These are phyloP conservation scores for Carabus problematicus DNA, from an alignment of 2,888 invertebrate species.

Conservation along the genomic window DNA sequence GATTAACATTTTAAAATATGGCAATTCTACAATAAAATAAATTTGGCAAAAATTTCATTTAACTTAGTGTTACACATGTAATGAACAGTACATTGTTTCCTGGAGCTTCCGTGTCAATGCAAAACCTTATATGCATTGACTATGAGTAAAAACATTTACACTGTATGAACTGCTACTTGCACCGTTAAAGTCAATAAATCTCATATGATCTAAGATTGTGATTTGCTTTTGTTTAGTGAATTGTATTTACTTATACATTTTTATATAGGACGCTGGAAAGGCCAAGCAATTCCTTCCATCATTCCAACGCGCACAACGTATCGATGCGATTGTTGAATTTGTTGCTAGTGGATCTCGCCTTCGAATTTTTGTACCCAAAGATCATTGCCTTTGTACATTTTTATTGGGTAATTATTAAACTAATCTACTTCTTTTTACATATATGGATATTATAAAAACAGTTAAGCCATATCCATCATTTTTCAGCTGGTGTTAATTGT, in stretches of 20 bases:
- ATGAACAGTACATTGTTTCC: too few species aligned
- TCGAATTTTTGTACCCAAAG: slow-evolving; percentile 92
- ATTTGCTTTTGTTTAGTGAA: too few species aligned
- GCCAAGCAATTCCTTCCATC: slow-evolving; percentile 93
- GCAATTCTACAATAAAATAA: too few species aligned
- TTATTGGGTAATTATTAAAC: slow-evolving; percentile 73
- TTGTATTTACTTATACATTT: not conserved
- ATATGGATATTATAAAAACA: not conserved
- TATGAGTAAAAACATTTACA: too few species aligned
- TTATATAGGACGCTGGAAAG: slow-evolving; percentile 73
- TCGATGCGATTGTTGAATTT: slow-evolving; percentile 95
- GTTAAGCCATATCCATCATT: not conserved
- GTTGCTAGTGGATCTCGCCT: slow-evolving; percentile 95
- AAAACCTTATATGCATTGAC: too few species aligned
- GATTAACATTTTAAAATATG: too few species aligned
- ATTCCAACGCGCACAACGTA: slow-evolving; percentile 87
- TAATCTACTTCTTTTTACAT: not conserved
- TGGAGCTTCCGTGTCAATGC: too few species aligned
- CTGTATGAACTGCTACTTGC: too few species aligned
- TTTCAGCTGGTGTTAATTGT: slow-evolving; percentile 76
- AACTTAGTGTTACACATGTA: too few species aligned
- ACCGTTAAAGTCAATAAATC: too few species aligned
- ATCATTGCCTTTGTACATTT: slow-evolving; percentile 94
- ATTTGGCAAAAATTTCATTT: too few species aligned
- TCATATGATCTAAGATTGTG: too few species aligned